These are phyloP conservation scores for Sterrhoptilus dennistouni DNA, from an alignment of 2,113 vertebrate species.

Conservation along the genomic window DNA sequence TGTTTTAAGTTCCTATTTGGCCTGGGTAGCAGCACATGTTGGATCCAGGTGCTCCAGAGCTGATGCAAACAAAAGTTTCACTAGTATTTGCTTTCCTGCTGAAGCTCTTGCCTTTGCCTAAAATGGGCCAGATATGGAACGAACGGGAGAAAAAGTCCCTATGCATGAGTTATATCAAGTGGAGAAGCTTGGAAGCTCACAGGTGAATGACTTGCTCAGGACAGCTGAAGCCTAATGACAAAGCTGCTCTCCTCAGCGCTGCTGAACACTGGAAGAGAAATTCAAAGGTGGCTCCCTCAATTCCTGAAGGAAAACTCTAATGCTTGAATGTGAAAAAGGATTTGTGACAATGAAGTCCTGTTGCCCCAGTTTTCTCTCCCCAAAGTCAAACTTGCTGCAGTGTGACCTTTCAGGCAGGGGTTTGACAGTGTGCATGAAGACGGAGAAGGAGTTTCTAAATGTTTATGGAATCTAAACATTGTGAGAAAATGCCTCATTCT, in stretches of 20 bases:
- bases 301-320: neutral
- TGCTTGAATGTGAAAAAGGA: neutral
- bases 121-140: neutral
- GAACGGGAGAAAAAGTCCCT: neutral
- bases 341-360: neutral
- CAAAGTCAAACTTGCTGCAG: neutral
- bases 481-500: neutral
- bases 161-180: neutral
- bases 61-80: neutral
- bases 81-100: neutral
- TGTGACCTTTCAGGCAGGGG: neutral
- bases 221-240: neutral
- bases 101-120: neutral
- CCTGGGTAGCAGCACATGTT: neutral
- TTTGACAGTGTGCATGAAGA: neutral
- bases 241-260: neutral
- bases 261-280: neutral
- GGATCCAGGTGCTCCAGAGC: neutral
- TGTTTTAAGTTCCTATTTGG: neutral
- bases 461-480: neutral
- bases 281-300: neutral
- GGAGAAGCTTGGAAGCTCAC: neutral
- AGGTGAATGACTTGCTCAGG: neutral
- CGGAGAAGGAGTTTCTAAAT: neutral
- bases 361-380: neutral